Evolutionary conservation across 1,140 invertebrate species (phyloP).

Genomic region (Drosophila melanogaster): DNA sequence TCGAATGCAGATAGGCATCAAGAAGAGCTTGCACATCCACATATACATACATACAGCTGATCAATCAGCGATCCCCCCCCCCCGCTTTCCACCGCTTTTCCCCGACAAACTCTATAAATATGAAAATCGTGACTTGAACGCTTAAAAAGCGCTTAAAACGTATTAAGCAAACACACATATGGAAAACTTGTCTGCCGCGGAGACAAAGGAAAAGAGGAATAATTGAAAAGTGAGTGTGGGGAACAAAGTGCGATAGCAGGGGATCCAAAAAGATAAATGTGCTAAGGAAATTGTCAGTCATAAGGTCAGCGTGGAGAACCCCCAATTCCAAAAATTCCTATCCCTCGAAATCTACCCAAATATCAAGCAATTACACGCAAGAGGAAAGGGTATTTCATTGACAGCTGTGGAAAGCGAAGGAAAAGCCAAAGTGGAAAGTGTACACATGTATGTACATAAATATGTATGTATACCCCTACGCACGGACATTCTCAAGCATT

Average conservation of each 20-base stretch:
- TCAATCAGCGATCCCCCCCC: constrained; percentile 64
- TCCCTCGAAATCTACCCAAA: constrained; percentile 48
- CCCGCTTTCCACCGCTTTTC: constrained; percentile 1
- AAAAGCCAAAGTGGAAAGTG: constrained; percentile 7
- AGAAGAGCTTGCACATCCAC: constrained; percentile 44
- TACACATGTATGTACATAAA: neutral
- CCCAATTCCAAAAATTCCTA: constrained; percentile 27
- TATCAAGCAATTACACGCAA: constrained; percentile 63
- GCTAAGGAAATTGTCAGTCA: constrained; percentile 78
- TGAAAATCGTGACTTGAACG: constrained; percentile 83
- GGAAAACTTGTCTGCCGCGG: constrained; percentile 72
- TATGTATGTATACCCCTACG: constrained; percentile 55
- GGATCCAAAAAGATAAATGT: constrained; percentile 56
- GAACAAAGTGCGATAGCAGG: constrained; percentile 3
- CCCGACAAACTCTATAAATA: constrained; percentile 55
- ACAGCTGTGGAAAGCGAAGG: constrained; percentile 66
- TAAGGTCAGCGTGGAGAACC: constrained; percentile 62
- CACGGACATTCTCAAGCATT: constrained; percentile 50
- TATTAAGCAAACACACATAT: constrained; percentile 78
- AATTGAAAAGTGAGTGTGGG: constrained; percentile 70
- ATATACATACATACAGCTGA: constrained; percentile 48
- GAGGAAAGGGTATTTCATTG: constrained; percentile 47
- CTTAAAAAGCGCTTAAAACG: constrained; percentile 82
- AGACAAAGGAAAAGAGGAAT: constrained; percentile 53
- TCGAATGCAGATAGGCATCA: constrained; percentile 69